Evolutionary conservation across 2,888 invertebrate species (phyloP), one percentile per base, ranked within the genome.

Genomic region (Apodemia duryi): DNA sequence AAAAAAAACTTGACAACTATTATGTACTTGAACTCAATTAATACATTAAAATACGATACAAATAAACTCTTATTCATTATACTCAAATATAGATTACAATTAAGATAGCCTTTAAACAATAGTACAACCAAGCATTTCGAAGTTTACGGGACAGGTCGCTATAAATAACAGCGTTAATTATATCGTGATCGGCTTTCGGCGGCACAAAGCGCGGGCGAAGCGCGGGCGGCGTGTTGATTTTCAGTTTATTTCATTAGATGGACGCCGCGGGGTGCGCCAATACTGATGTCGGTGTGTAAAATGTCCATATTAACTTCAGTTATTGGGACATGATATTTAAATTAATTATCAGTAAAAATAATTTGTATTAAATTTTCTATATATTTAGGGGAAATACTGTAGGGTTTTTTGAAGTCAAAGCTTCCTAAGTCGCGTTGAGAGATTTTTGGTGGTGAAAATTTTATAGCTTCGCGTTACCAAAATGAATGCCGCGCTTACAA

Each of bases 201-300:
- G 78, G 74, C 70, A 70, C 75, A 75, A 76, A 75, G 75, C 72
- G 72, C 68, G 70, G 74, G 72, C 54, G 54, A 57, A 57, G 43
- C 67, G 71, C 74, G 78, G 75, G 70, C 72, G 71, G 67, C 71
- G 71, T 92, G 92, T 92, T 92, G 92, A 91, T 90, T 92, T 92
- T 92, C 90, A 90, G 91, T 91, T 91, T 92, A 92, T 92, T 92
- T 92, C 92, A 92, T 92, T 92, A 92, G 89, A 85, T 80, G 79
- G 73, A 77, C 91, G 81, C 92, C 75, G 86, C 91, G 85, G 92
- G 91, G 85, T 75, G 84, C 86, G 80, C 77, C 69, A 77, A 81
- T 78, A 79, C 80, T 77, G 80, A 76, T 73, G 77, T 77, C 72
- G 78, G 68, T 62, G 65, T 68, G 75, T 82, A 82, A 77, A 76